phyloP scores from a whole-genome alignment of 2,888 invertebrate species.

The Slavum lentiscoides region DNA sequence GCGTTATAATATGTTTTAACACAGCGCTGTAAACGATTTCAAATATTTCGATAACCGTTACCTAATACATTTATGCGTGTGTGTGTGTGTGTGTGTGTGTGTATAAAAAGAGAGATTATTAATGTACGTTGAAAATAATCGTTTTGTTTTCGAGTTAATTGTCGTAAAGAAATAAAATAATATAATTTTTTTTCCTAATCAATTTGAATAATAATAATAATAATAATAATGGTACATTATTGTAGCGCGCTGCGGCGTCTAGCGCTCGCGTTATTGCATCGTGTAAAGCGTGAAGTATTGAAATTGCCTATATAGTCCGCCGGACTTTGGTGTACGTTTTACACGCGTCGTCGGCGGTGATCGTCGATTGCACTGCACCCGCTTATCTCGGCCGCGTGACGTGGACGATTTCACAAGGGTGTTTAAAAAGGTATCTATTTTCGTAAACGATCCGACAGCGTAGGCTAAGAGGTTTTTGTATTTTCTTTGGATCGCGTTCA shows the following conservation, averaged over 20 bases:
- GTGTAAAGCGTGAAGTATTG: not conserved
- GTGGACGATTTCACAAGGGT: not conserved
- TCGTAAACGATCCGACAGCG: constrained; percentile 4
- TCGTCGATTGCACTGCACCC: not conserved
- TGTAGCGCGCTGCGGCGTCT: no score
- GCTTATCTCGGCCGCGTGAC: not conserved
- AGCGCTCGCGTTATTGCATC: not conserved
- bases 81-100: no score
- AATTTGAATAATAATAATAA: no score
- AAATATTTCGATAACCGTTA: not conserved
- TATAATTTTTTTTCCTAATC: no score
- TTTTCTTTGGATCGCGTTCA: constrained; percentile 50
- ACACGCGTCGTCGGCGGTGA: not conserved
- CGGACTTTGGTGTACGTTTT: not conserved
- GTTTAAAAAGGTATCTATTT: constrained; percentile 44
- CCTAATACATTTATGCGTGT: not conserved
- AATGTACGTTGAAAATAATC: no score
- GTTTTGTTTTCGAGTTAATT: no score
- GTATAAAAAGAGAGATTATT: no score
- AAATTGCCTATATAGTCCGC: constrained; percentile 44
- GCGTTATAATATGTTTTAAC: no score
- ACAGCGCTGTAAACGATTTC: no score
- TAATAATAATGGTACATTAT: no score
- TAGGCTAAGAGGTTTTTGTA: constrained; percentile 16
- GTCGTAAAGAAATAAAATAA: no score